Evolutionary conservation across 2,113 vertebrate genomes (phyloP).

Genomic region (Anolis sagrei): DNA sequence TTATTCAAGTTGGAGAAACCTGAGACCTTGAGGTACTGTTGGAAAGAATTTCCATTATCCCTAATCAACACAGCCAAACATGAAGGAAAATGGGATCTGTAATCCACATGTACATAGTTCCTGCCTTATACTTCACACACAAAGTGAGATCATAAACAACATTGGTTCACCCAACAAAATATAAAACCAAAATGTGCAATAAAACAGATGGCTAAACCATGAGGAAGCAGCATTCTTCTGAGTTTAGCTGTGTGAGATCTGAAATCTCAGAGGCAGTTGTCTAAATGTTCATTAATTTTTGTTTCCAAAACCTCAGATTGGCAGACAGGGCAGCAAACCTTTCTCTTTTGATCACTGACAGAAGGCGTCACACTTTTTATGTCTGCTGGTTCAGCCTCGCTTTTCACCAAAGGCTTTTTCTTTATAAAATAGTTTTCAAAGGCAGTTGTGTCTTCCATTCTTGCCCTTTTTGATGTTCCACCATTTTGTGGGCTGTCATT

Average conservation of each 20-base stretch:
- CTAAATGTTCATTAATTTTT: conserved; percentile 90
- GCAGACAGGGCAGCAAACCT: conserved; percentile 89
- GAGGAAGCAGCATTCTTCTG: neutral
- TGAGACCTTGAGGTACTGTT: neutral
- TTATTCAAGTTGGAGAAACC: neutral
- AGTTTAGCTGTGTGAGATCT: neutral
- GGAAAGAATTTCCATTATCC: no score
- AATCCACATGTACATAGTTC: no score
- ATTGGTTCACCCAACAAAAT: neutral
- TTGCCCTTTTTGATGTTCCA: conserved; percentile 51
- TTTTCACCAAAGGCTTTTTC: conserved; percentile 9
- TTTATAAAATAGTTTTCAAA: conserved; percentile 69
- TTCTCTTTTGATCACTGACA: conserved; percentile 37
- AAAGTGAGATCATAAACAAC: neutral
- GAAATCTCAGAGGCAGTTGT: conserved; percentile 80
- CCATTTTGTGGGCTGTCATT: conserved; percentile 9
- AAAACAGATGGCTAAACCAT: conserved; percentile 34
- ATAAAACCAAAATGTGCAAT: neutral
- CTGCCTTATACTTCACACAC: neutral
- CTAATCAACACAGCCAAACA: no score
- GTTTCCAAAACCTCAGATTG: conserved; percentile 77
- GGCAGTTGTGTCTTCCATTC: conserved; percentile 59
- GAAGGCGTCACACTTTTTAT: neutral
- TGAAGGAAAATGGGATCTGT: no score
- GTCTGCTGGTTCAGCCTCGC: neutral